These are phyloP conservation scores for Enteromius unitaeniatus DNA, from an alignment of 2,797 vertebrate species.

Conservation along the genomic window DNA sequence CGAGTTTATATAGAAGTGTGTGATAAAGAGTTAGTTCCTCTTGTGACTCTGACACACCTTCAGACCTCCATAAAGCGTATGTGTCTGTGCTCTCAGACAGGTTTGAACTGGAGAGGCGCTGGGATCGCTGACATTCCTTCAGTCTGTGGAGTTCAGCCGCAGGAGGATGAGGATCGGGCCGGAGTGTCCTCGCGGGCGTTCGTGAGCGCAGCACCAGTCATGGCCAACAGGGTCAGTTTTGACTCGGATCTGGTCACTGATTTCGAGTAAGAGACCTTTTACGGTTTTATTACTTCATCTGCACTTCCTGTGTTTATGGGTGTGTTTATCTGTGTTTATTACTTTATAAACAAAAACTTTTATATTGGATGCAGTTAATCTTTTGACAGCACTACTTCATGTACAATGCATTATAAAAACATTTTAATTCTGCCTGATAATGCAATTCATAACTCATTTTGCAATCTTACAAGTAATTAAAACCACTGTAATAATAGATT, in stretches of 20 bases:
- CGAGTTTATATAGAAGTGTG: no score
- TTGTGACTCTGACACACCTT: background rate
- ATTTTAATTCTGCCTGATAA: background rate
- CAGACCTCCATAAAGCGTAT: background rate
- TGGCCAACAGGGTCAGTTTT: constrained; percentile 73
- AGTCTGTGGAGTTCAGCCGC: background rate
- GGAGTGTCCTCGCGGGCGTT: background rate
- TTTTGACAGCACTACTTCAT: background rate
- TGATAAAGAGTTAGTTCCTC: background rate
- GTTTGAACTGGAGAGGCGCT: constrained; percentile 22
- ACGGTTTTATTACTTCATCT: background rate
- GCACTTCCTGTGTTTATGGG: background rate
- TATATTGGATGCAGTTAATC: no score
- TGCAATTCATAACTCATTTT: background rate
- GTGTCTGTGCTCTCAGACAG: constrained; percentile 17
- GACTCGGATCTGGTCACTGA: constrained; percentile 67
- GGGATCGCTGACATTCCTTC: background rate
- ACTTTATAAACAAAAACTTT: no score
- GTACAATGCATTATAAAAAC: background rate
- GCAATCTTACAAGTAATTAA: background rate
- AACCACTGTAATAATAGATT: background rate
- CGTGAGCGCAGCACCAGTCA: constrained; percentile 59
- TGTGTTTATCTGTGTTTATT: background rate
- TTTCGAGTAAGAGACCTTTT: constrained; percentile 73
- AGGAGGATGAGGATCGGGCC: constrained; percentile 60